Evolutionary conservation across 2,888 invertebrate genomes (phyloP), one percentile per base, ranked within the genome.

Genomic region (Drosophila mimica): DNA sequence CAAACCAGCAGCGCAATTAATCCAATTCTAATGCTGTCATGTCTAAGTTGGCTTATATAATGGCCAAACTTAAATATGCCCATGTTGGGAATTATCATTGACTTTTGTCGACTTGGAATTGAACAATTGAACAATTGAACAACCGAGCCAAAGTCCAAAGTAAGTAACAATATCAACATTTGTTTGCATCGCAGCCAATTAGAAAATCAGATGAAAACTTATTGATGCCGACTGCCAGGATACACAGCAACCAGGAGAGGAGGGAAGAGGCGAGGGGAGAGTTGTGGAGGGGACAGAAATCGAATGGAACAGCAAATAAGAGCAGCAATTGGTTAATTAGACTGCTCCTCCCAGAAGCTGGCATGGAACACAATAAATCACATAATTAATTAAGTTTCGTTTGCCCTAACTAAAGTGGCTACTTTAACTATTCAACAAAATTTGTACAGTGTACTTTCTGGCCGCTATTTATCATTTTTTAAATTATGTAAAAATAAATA

Each of bases 361-460:
- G 5, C 3, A 9, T 9, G 8, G 7, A 31, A 4, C 40, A 52
- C 54, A 51, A 67, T 40, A 68, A 68, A 76, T 69, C 62, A 62
- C 70, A 51, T 57, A 60, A 67, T 75, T 73, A 75, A 60, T 68
- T 54, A 66, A 74, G 54, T 57, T 31, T 31, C n/a, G 1, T 28
- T 28, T 62, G 4, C 54, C 13, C 69, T 31, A 36, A 46, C 30
- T 33, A 25, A 25, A n/a, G 1, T 20, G 33, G 33, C 9, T 40
- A 49, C 1, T 11, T 1, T 2, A 33, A 17, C n/a, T 51, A 15
- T 9, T 1, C 20, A 6, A n/a, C 9, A 0, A 11, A 4, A 43
- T 43, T 30, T 58, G 43, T 25, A 2, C 1, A 2, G 25, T 25
- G 25, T n/a, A n/a, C n/a, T n/a, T n/a, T n/a, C n/a, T n/a, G n/a